Base-by-base conservation (phyloP, 2,888 invertebrate species). In the Epsilonema sp. region DNA sequence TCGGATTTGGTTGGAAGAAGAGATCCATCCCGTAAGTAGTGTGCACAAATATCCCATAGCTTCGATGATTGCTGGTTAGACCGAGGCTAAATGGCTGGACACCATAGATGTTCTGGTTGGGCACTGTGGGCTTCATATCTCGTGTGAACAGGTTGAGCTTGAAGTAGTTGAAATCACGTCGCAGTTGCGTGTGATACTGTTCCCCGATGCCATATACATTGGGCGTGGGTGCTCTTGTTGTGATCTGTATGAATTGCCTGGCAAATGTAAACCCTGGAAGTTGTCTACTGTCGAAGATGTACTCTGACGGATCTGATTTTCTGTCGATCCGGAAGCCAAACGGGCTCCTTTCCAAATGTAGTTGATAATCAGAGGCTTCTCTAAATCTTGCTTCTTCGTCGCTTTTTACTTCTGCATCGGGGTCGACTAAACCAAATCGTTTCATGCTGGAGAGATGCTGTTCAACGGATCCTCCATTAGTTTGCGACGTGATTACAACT, bases 161-260 rank as follows among this genome's bases (percentile, higher is more conserved):
- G 37, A 49, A 54, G 57, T 58, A 63, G 47, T 54, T 52, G 58
- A 63, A 58, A 50, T 62, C 55, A 41, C 60, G 62, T 4, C 49
- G 47, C 22, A 61, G 55, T n/a, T 49, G 44, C 37, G 49, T 36
- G 48, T 63, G 63, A 26, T 57, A 56, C 45, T 62, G 61, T 42
- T 63, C 63, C 1, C 63, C 63, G 42, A 63, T 55, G 1, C 63
- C 63, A 46, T 61, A 63, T n/a, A 63, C 37, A 39, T 56, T 43
- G 26, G 44, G 49, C 19, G 57, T 54, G 21, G 55, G 45, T 19
- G 63, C 51, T 5, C 52, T 44, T 11, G 56, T 54, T 3, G 58
- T 56, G 26, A 63, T 25, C 50, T 63, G 62, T 21, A 60, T 46
- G 44, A 56, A 62, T 52, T 63, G 62, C 42, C 55, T 54, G 20